phyloP scores from a whole-genome alignment of 2,888 invertebrate genomes.

The Blera fallax region DNA sequence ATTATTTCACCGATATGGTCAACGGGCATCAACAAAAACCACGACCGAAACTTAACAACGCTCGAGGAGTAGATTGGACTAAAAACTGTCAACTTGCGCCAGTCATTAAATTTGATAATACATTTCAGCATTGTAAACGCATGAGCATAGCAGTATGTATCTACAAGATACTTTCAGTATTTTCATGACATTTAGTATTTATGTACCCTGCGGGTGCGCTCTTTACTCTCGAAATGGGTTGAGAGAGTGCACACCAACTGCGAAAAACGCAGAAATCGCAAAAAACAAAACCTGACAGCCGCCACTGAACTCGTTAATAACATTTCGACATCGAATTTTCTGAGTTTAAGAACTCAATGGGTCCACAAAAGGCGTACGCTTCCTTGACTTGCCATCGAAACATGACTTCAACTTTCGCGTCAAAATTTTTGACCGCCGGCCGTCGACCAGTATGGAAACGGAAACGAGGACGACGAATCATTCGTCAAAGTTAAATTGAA shows the following conservation, averaged over 20 bases:
- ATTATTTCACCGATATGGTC: slow-evolving; percentile 68
- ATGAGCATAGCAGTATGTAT: slow-evolving; percentile 17
- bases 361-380: background rate
- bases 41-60: background rate
- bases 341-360: slow-evolving; percentile 24
- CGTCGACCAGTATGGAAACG: background rate
- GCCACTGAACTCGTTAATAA: slow-evolving; percentile 61
- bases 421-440: slow-evolving; percentile 46
- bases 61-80: slow-evolving; percentile 30
- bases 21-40: slow-evolving; percentile 32
- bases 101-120: slow-evolving; percentile 70
- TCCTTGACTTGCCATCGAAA: background rate
- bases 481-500: slow-evolving; percentile 52
- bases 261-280: slow-evolving; percentile 7
- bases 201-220: slow-evolving; percentile 52
- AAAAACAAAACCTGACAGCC: slow-evolving; percentile 33
- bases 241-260: slow-evolving; percentile 1
- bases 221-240: slow-evolving; percentile 31
- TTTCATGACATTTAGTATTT: slow-evolving; percentile 54
- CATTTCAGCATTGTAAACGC: slow-evolving; percentile 65
- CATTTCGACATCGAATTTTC: slow-evolving; percentile 52
- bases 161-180: slow-evolving; percentile 36
- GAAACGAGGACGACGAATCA: slow-evolving; percentile 2
- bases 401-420: slow-evolving; percentile 51
- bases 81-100: slow-evolving; percentile 71